These are phyloP conservation scores for Dexiosoma caninum DNA, from an alignment of 2,888 invertebrate species.

Conservation along the genomic window DNA sequence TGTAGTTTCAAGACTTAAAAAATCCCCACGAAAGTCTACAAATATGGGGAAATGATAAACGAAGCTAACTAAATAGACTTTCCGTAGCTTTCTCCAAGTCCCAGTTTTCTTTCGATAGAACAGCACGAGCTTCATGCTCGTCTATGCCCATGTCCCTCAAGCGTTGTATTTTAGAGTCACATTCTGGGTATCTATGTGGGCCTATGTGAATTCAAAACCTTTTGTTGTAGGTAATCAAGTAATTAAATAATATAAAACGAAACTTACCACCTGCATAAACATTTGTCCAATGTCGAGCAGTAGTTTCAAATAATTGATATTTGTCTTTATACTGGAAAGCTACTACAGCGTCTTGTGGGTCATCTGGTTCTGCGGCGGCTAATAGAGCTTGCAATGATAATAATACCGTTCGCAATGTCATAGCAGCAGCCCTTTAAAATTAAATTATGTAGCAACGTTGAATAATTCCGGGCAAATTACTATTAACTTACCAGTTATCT, in stretches of 20 bases:
- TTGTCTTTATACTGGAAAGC: conserved; percentile 97
- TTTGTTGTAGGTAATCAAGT: neutral
- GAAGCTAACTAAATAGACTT: conserved; percentile 87
- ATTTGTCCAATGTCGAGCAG: conserved; percentile 97
- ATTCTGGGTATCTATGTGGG: conserved; percentile 86
- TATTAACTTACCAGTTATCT: conserved; percentile 85
- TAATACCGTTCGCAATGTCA: conserved; percentile 96
- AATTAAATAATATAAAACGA: neutral
- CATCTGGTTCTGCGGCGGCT: conserved; percentile 94
- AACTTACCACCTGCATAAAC: conserved; percentile 90
- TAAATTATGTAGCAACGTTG: neutral
- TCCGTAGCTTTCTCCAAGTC: conserved; percentile 95
- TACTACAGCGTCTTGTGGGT: conserved; percentile 97
- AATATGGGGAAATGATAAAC: conserved; percentile 33
- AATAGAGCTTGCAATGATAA: conserved; percentile 96
- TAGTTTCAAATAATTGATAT: conserved; percentile 89
- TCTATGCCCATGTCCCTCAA: conserved; percentile 96
- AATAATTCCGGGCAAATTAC: neutral
- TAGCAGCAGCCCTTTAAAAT: conserved; percentile 92
- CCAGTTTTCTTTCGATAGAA: conserved; percentile 95
- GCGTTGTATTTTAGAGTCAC: conserved; percentile 91
- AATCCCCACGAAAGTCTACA: conserved; percentile 40
- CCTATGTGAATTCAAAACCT: conserved; percentile 78
- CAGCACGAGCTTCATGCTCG: conserved; percentile 91
- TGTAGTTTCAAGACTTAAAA: conserved; percentile 54